Percentiles rank a stretch among this genome's conserved stretches.
Evolutionary conservation across 2,797 vertebrate genomes (phyloP).

Genomic region (Hypotaenidia philippensis): DNA sequence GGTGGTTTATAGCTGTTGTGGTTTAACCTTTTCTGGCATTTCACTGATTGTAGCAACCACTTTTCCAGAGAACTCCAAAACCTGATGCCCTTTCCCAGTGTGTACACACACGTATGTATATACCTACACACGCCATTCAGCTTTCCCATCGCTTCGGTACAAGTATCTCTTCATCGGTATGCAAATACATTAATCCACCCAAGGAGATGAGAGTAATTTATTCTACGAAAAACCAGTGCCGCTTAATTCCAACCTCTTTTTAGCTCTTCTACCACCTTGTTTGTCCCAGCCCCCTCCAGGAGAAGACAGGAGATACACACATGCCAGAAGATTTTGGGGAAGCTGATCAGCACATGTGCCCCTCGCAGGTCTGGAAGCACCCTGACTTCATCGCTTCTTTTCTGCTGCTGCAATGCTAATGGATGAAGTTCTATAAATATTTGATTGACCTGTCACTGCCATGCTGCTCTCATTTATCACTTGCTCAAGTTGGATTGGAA

Average conservation of each 20-base stretch:
- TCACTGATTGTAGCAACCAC: constrained; percentile 72
- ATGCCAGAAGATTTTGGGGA: not conserved
- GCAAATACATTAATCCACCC: not conserved
- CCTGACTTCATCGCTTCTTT: constrained; percentile 19
- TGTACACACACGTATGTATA: not conserved
- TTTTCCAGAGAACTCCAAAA: constrained; percentile 62
- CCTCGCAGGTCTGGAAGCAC: not conserved
- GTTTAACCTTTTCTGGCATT: constrained; percentile 79
- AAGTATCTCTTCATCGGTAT: not conserved
- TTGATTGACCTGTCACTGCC: constrained; percentile 73
- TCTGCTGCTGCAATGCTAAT: constrained; percentile 46
- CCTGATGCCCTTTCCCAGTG: constrained; percentile 64
- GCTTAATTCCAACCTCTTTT: not conserved
- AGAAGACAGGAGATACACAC: not conserved
- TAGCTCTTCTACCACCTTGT: not conserved
- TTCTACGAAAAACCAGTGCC: not conserved
- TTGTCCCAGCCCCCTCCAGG: not conserved
- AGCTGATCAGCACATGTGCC: fast-evolving
- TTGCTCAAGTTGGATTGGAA: constrained; percentile 13
- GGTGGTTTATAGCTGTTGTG: constrained; percentile 40
- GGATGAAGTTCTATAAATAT: constrained; percentile 73
- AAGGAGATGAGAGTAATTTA: constrained; percentile 23
- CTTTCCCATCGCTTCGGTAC: not conserved
- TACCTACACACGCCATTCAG: not conserved
- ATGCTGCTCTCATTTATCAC: constrained; percentile 70